Evolutionary conservation across 2,888 invertebrate genomes (phyloP), one percentile per base, ranked within the genome.

Genomic region (Esperia sulphurella): DNA sequence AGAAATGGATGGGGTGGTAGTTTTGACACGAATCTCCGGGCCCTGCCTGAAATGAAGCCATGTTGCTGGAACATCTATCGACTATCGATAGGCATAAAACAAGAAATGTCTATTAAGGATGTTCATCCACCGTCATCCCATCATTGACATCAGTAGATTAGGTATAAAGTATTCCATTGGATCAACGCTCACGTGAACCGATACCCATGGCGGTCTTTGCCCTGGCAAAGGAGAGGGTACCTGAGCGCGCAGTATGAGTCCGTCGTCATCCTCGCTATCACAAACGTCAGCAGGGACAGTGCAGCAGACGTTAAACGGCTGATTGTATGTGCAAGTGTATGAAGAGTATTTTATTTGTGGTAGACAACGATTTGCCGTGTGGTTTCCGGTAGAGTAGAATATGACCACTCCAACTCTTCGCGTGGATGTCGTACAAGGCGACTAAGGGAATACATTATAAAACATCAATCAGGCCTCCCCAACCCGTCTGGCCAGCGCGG

Each of bases 151-250:
- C 31, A 67, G 41, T 43, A 64, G 21, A 21, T 21, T 21, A 21
- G 21, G 5, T 21, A 31, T 10, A 31, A 7, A 31, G n/a, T 9
- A 31, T 10, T 31, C 9, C 9, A 9, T 5, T 31, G 5, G 1
- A 31, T 3, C 8, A 31, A 9, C 35, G 8, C 43, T 44, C 28
- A 87, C 88, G 72, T 87, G 0, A 88, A 21, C 71, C n/a, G n/a
- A n/a, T n/a, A n/a, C n/a, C n/a, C n/a, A 53, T 88, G 88, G 0
- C 54, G 55, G 0, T 87, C 87, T 43, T 86, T 88, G 0, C 81
- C 84, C 48, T 80, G 78, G 50, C 88, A 88, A 4, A 88, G 68
- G 2, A 83, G 61, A 9, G 75, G 58, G 58, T 83, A 85, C 14
- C 83, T 59, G 5, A 70, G 44, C 1, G 75, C 59, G 54, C 88